Evolutionary conservation across 2,113 vertebrate species (phyloP).

Genomic region (Plecturocebus donacophilus): DNA sequence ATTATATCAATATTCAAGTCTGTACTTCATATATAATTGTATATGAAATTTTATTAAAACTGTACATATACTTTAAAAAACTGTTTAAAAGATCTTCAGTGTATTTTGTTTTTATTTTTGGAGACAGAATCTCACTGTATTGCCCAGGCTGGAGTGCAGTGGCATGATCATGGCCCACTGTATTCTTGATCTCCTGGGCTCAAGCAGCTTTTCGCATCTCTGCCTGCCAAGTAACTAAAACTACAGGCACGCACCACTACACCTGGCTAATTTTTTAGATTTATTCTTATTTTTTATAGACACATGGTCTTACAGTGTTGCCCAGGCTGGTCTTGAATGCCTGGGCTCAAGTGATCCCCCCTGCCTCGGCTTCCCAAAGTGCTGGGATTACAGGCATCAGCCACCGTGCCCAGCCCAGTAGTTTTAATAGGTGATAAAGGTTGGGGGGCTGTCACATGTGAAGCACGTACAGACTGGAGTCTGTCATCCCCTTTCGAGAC

Average conservation of each 20-base stretch:
- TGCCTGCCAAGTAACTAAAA: not conserved
- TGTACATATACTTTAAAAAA: not conserved
- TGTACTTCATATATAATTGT: not conserved
- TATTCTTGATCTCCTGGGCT: not conserved
- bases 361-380: no score
- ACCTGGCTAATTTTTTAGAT: not conserved
- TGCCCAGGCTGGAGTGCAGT: not conserved
- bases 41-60: not conserved
- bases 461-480: not conserved
- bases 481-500: not conserved
- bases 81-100: not conserved
- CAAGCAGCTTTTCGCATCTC: not conserved
- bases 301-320: not conserved
- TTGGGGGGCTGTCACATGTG: not conserved
- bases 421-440: not conserved
- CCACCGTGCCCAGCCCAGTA: not conserved
- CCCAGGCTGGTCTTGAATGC: no score
- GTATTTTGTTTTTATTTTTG: not conserved
- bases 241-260: not conserved
- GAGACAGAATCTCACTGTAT: not conserved
- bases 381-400: no score
- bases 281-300: not conserved
- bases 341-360: no score
- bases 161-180: not conserved
- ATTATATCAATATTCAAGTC: not conserved